A percentile compares a stretch with the other conserved stretches of the same genome.
Conservation (phyloP, 1,140 invertebrate species). For the Daktulosphaira vitifoliae region DNA sequence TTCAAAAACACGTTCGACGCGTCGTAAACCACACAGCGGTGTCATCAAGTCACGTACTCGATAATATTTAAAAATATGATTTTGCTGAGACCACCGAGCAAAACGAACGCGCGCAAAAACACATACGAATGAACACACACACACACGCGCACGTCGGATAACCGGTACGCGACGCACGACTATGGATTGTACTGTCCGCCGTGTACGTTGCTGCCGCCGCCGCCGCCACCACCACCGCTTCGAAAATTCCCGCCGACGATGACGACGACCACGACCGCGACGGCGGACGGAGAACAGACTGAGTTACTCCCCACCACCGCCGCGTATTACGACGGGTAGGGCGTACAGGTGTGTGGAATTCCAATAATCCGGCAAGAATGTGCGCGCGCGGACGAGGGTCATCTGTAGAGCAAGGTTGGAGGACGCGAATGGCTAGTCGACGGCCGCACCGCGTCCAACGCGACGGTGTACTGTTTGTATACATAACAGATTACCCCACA, state of each 20-base stretch:
- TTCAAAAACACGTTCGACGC: neutral
- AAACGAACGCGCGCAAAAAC: neutral
- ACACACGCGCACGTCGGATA: neutral
- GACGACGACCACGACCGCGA: neutral
- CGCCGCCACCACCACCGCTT: neutral
- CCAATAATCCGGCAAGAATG: constrained; percentile 32
- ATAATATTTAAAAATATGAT: no score
- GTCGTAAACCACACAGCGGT: neutral
- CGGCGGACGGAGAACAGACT: no score
- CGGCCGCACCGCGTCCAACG: no score
- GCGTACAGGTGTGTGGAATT: constrained; percentile 32
- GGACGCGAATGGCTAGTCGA: neutral
- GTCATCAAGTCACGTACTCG: neutral
- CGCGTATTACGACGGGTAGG: neutral
- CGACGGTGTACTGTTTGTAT: no score
- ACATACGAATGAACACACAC: neutral
- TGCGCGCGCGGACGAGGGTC: constrained; percentile 27
- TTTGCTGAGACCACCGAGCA: neutral
- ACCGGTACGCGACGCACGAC: constrained; percentile 7
- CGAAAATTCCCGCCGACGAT: neutral
- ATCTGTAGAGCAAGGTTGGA: constrained; percentile 31
- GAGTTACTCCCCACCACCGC: no score
- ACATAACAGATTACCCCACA: no score
- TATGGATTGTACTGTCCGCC: neutral
- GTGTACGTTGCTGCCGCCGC: neutral